Base-by-base conservation (phyloP, 2,888 invertebrate species). In the Odiellus spinosus region DNA sequence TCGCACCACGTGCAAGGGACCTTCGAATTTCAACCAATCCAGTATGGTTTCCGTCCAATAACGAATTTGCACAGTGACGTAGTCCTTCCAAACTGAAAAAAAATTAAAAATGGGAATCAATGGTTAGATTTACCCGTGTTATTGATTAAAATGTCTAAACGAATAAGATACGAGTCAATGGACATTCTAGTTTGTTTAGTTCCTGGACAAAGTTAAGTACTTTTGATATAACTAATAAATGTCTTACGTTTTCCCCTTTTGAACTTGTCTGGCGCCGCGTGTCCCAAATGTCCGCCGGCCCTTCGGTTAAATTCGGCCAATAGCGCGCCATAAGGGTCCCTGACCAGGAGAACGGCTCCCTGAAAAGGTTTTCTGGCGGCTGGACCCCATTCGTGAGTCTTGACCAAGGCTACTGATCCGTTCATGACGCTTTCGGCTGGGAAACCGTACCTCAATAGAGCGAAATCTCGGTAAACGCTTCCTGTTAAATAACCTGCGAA, bases 381-480 rank as follows among this genome's bases (percentile, higher is more conserved):
- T 8, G 67, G 68, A 4, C 81, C 82, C 65, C 76, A 77, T 61
- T 82, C 82, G 63, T 83, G 82, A 0, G 82, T 83, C 65, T 83
- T 83, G 21, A 83, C 80, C 12, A 81, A 75, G 47, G 82, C 66
- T 6, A 83, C 82, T 10, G 82, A 78, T 26, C 78, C 80, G 63
- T 82, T 81, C 3, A 73, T 72, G 1, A 82, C 71, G 62, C 77
- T 78, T 63, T 83, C 83, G 1, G 77, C 84, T 0, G 82, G 82
- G 61, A 83, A 82, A 1, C 83, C 83, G 58, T 82, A 81, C 59
- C 78, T 76, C 53, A 78, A 64, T 18, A 84, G 68, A 17, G 82
- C 81, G 61, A 78, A 79, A 62, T 84, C 84, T 70, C 80, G 80
- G 65, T 84, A 84, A 34, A 83, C 76, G 44, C 82, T 82, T 12